Evolutionary conservation across 1,140 invertebrate genomes (phyloP).

Genomic region (Drosophila albomicans): DNA sequence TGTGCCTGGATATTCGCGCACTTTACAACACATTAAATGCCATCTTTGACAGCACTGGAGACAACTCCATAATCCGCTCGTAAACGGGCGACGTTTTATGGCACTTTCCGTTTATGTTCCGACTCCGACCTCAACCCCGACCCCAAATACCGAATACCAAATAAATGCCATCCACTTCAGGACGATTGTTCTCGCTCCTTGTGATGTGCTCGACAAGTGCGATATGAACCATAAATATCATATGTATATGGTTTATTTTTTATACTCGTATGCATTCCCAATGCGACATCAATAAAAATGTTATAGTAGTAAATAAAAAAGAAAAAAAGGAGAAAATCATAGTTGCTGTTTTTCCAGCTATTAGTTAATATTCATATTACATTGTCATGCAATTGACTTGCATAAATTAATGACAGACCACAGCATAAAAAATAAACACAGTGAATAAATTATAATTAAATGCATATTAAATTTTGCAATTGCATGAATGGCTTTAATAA

Average conservation of each 20-base stretch:
- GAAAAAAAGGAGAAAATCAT: background rate
- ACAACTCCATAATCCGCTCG: conserved; percentile 47
- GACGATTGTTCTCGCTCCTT: conserved; percentile 21
- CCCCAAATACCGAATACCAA: conserved; percentile 19
- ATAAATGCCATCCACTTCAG: conserved; percentile 34
- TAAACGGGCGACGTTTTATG: conserved; percentile 62
- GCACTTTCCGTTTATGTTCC: conserved; percentile 53
- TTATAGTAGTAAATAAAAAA: no score
- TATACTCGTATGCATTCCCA: background rate
- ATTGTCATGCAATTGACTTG: background rate
- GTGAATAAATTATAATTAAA: background rate
- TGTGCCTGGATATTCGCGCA: conserved; percentile 13
- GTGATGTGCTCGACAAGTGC: conserved; percentile 16
- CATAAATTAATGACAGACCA: background rate
- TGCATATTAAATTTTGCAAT: background rate
- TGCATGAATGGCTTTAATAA: conserved; percentile 5
- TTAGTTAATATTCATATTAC: conserved; percentile 6
- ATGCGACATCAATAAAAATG: conserved; percentile 3
- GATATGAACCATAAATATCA: background rate
- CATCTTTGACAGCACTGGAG: conserved; percentile 36
- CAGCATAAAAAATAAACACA: background rate
- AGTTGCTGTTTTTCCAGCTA: background rate
- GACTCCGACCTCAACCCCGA: no score
- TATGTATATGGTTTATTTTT: background rate
- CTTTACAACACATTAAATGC: conserved; percentile 55